Evolutionary conservation across 2,113 vertebrate species (phyloP), one percentile per base, ranked within the genome.

Genomic region (Himantopus leucocephalus): DNA sequence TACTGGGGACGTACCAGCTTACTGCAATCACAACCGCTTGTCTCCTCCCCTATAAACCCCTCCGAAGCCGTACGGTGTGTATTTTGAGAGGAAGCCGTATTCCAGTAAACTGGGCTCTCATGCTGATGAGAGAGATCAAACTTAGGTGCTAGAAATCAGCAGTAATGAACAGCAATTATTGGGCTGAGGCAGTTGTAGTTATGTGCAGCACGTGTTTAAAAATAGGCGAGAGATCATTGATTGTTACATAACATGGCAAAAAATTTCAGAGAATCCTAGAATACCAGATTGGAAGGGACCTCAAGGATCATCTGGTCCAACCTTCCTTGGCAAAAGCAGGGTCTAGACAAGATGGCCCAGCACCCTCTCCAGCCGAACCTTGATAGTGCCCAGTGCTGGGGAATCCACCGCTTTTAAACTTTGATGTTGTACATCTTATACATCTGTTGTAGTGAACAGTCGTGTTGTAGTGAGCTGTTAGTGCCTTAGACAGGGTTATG

Each of bases 391-490:
- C 26, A 29, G 14, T 39, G 17, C 9, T 39, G 37, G 19, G 63
- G 29, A 66, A 66, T 66, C 63, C 29, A 66, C 39, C 39, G 22
- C 29, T 10, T 43, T 66, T 66, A 32, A 30, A 26, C 9, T 60
- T 55, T 3, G 13, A 8, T 23, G 50, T n/a, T 70, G 35, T 9
- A 19, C 2, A 1, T 68, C 47, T 67, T 3, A 0, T 1, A 5
- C 2, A 0, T 83, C 55, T 53, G 12, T 52, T 53, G 26, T 29
- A 63, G 60, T 39, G 26, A 37, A 14, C 34, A 29, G 21, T 43
- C 0, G 0, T 62, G 50, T 53, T 41, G 18, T 23, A 4, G 22
- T 23, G 75, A 92, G 45, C n/a, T 76, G 0, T 53, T 45, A 56
- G 34, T 83, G 63, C 71, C 22, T 53, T n/a, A 70, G 37, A 6